Conservation (phyloP, 1,140 invertebrate genomes). For the Eupristina koningsbergeri region DNA sequence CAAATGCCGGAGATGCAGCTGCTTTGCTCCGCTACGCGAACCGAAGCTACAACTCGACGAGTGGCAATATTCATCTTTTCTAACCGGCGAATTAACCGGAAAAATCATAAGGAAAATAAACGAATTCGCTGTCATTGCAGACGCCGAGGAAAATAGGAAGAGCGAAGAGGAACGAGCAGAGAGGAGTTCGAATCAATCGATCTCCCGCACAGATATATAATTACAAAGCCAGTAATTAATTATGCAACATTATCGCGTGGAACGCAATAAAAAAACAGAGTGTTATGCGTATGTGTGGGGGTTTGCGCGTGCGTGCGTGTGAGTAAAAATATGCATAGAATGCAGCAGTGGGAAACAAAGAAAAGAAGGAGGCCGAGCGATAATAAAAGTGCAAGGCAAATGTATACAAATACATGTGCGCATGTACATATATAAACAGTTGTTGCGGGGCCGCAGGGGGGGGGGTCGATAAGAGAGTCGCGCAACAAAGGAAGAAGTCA, state of each 20-base stretch:
- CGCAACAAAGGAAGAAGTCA: background rate
- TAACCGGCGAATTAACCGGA: background rate
- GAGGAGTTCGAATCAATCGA: conserved; percentile 4
- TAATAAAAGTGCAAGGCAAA: conserved; percentile 1
- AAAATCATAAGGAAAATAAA: background rate
- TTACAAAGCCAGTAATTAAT: conserved; percentile 8
- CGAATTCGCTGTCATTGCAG: background rate
- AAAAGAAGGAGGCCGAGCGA: conserved; percentile 24
- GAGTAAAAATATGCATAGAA: background rate
- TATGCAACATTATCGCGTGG: conserved; percentile 38
- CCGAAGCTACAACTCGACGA: background rate
- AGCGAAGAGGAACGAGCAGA: background rate
- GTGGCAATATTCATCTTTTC: background rate
- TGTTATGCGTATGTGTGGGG: background rate
- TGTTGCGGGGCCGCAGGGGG: background rate
- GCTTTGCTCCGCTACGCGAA: conserved; percentile 21
- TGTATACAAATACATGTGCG: background rate
- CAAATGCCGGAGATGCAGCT: conserved; percentile 23
- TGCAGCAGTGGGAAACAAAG: conserved; percentile 25
- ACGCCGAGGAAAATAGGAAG: background rate
- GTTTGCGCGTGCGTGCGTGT: too few species aligned
- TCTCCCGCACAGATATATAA: background rate
- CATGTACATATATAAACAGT: background rate
- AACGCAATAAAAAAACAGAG: conserved; percentile 45
- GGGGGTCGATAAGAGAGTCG: conserved; percentile 16